These are phyloP conservation scores for Pseudobourletiella spinata DNA, from an alignment of 1,140 invertebrate species.

Conservation along the genomic window DNA sequence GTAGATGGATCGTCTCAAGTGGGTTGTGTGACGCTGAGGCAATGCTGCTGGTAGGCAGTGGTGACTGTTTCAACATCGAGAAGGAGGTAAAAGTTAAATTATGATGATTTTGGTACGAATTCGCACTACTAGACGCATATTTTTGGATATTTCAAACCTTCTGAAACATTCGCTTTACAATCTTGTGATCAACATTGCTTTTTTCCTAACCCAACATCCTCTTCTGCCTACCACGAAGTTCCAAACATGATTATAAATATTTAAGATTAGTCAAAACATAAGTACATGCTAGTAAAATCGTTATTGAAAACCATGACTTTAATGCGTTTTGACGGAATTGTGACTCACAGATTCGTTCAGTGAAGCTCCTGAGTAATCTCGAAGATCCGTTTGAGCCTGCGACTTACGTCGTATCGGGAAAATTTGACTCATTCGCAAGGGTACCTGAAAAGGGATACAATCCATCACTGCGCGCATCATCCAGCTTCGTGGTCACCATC, in stretches of 20 bases:
- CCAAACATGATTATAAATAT: no score
- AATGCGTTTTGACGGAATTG: no score
- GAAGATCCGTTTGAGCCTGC: constrained; percentile 4
- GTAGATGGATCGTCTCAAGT: constrained; percentile 5
- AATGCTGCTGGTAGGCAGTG: constrained; percentile 2
- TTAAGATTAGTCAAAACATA: no score
- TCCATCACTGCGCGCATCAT: neutral
- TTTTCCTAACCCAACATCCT: no score
- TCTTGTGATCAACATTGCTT: no score
- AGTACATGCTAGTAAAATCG: no score
- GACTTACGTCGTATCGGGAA: neutral
- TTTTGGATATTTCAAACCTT: no score
- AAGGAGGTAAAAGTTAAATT: constrained; percentile 1
- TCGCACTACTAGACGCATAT: no score
- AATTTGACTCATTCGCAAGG: neutral
- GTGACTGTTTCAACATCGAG: constrained; percentile 3
- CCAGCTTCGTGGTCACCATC: neutral
- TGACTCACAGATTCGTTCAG: constrained; percentile 9
- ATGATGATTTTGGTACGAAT: no score
- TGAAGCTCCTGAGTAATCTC: constrained; percentile 5
- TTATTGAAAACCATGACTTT: no score
- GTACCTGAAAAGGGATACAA: neutral
- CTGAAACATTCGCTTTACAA: no score
- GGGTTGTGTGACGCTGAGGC: constrained; percentile 1
- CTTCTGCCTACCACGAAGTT: no score